phyloP scores from a whole-genome alignment of 2,797 vertebrate species.

The Pantherophis vulpinus region DNA sequence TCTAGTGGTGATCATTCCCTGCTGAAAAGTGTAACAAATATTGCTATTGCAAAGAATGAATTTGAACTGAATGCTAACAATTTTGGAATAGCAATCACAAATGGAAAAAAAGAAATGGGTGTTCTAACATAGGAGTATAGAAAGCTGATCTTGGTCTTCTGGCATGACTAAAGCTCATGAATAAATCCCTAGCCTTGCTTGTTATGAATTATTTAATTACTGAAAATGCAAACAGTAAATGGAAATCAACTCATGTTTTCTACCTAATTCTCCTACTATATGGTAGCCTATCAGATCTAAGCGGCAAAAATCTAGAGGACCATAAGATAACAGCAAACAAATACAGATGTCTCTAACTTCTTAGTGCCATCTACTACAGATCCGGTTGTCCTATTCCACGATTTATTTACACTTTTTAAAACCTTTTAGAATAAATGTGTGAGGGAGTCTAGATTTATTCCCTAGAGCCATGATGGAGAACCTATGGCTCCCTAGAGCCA shows the following conservation, averaged over 20 bases:
- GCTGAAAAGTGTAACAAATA: slow-evolving; percentile 57
- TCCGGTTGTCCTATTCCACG: background rate
- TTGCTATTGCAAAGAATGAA: slow-evolving; percentile 48
- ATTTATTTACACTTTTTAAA: background rate
- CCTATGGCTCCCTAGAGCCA: background rate
- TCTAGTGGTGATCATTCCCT: slow-evolving; percentile 52
- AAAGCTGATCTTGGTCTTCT: background rate
- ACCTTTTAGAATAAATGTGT: background rate
- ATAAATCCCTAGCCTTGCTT: background rate
- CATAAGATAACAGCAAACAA: background rate
- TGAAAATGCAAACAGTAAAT: background rate
- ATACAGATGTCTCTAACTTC: background rate
- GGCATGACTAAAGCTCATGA: background rate
- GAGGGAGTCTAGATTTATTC: background rate
- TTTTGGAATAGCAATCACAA: background rate
- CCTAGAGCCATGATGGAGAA: no score
- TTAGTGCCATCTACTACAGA: background rate
- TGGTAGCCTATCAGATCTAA: background rate
- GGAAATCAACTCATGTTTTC: background rate
- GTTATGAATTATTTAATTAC: background rate
- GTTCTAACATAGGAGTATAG: background rate
- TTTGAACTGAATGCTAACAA: slow-evolving; percentile 23
- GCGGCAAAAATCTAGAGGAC: background rate
- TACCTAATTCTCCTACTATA: background rate
- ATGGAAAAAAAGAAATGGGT: background rate